Percentiles rank a stretch among this genome's conserved stretches.
These are phyloP conservation scores for Cichladusa arquata DNA, from an alignment of 2,113 vertebrate species.

Conservation along the genomic window DNA sequence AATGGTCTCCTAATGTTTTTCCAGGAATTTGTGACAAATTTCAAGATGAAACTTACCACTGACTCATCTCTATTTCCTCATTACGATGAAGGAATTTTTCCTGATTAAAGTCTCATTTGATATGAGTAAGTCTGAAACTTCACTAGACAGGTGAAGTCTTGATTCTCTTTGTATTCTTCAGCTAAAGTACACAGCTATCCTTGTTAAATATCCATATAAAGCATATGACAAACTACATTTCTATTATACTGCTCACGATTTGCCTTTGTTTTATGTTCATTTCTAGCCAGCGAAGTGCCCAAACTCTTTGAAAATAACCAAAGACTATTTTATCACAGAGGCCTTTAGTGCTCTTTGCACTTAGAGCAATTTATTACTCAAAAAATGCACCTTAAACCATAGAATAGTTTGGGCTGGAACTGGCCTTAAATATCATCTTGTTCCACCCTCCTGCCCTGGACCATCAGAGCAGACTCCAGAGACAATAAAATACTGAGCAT, in stretches of 20 bases:
- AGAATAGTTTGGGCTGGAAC: neutral
- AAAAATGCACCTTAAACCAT: neutral
- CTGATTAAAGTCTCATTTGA: neutral
- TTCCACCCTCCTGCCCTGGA: neutral
- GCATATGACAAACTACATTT: neutral
- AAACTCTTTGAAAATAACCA: neutral
- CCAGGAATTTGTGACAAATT: neutral
- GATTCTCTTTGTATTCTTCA: neutral
- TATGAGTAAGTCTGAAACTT: neutral
- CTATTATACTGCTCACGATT: neutral
- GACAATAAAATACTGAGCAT: neutral
- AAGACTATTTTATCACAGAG: neutral
- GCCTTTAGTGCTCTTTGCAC: neutral
- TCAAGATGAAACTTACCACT: neutral
- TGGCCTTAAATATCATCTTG: neutral
- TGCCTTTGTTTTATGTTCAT: fast-evolving
- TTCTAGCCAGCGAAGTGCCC: neutral
- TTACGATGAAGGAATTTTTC: fast-evolving
- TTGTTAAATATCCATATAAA: neutral
- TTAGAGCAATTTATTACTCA: neutral
- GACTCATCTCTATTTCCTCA: neutral
- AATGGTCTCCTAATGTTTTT: neutral
- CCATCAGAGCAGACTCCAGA: neutral
- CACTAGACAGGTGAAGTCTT: fast-evolving
- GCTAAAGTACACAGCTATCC: neutral